A percentile compares a stretch with the other conserved stretches of the same genome.
Conservation (phyloP, 2,888 invertebrate genomes). For the Ormyrus pomaceus region DNA sequence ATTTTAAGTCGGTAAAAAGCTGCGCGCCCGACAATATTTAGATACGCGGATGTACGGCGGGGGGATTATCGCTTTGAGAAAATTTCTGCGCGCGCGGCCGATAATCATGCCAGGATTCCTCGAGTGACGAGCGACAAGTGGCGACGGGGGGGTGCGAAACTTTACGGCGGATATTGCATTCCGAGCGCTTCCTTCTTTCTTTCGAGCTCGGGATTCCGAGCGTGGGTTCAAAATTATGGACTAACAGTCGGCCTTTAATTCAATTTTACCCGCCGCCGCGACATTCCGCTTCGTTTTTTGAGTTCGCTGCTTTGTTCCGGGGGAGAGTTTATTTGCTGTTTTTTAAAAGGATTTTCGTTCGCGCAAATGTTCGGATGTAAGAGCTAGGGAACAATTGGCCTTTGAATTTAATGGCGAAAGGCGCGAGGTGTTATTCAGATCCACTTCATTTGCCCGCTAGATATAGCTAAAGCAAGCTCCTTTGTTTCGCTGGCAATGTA, state of each 20-base stretch:
- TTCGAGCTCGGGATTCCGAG: conserved; percentile 1
- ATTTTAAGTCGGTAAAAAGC: not conserved
- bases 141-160: conserved; percentile 1
- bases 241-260: too few species aligned
- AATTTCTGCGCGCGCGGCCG: not conserved
- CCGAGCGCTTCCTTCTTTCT: conserved; percentile 32
- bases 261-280: too few species aligned
- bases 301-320: too few species aligned
- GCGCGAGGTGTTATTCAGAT: conserved; percentile 29
- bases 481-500: conserved; percentile 42
- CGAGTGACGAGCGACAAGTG: too few species aligned
- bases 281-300: too few species aligned
- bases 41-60: too few species aligned
- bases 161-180: conserved; percentile 52
- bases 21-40: not conserved
- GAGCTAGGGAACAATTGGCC: not conserved
- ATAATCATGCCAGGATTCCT: conserved; percentile 26
- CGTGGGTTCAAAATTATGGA: not conserved
- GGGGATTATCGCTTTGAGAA: too few species aligned
- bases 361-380: too few species aligned
- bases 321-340: too few species aligned
- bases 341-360: too few species aligned
- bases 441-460: not conserved
- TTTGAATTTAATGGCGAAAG: conserved; percentile 36
- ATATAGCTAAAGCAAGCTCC: conserved; percentile 21